These are phyloP conservation scores for Ganaspis brasiliensis DNA, from an alignment of 2,888 invertebrate genomes.

Conservation along the genomic window DNA sequence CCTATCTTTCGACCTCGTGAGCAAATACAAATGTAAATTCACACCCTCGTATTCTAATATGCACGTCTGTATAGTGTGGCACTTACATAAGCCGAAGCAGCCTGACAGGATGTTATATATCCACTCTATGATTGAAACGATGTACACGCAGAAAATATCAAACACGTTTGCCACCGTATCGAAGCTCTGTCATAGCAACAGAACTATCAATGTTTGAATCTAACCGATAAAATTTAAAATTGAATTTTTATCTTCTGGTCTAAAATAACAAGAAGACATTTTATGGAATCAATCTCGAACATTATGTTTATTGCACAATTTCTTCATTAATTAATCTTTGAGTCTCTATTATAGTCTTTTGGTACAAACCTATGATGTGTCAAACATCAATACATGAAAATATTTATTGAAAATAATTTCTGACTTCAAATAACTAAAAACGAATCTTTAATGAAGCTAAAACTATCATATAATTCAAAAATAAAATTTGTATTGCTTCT, in stretches of 20 bases:
- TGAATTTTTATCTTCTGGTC: background rate
- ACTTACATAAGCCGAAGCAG: constrained; percentile 52
- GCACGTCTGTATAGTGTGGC: constrained; percentile 42
- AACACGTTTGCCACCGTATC: background rate
- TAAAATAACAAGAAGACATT: background rate
- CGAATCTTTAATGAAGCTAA: too few species aligned
- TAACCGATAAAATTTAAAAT: background rate
- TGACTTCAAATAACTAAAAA: too few species aligned
- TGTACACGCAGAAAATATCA: constrained; percentile 33
- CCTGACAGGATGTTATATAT: constrained; percentile 35
- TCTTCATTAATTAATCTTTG: too few species aligned
- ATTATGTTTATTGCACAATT: too few species aligned
- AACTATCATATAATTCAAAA: too few species aligned
- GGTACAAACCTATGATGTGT: too few species aligned
- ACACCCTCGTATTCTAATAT: constrained; percentile 20
- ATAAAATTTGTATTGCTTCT: too few species aligned
- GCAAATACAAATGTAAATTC: constrained; percentile 56
- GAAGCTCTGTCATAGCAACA: background rate
- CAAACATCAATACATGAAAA: too few species aligned
- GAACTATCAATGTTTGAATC: background rate
- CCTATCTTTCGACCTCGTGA: constrained; percentile 57
- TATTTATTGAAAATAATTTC: too few species aligned
- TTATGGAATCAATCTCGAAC: background rate
- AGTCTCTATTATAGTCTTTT: too few species aligned
- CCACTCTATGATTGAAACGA: constrained; percentile 35